Evolutionary conservation across 1,140 invertebrate genomes (phyloP).

Genomic region (Homarus americanus): DNA sequence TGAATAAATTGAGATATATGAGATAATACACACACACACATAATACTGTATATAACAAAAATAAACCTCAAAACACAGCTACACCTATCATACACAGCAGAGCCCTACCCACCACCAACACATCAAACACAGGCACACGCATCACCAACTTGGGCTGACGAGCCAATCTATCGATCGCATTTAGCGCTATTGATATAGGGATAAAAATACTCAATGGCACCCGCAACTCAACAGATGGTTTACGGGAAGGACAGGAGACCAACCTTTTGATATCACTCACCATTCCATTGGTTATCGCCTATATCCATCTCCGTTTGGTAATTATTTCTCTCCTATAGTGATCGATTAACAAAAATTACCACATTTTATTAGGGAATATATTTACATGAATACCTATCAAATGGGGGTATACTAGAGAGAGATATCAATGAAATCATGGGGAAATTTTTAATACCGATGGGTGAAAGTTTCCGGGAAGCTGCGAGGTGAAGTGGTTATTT

Average conservation of each 20-base stretch:
- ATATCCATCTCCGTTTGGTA: background rate
- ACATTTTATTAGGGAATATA: background rate
- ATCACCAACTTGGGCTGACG: background rate
- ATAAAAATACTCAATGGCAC: slow-evolving; percentile 32
- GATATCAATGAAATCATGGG: background rate
- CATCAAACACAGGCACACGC: no score
- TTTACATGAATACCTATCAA: background rate
- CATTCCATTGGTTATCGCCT: background rate
- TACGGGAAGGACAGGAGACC: background rate
- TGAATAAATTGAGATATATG: no score
- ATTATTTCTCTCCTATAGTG: no score
- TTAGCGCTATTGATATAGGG: background rate
- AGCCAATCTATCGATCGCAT: background rate
- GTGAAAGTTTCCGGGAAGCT: background rate
- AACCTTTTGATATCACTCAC: background rate
- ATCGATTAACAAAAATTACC: no score
- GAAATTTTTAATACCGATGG: background rate
- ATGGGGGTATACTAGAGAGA: background rate
- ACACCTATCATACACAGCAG: no score
- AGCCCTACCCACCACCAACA: no score
- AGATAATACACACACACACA: no score
- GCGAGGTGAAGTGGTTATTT: background rate
- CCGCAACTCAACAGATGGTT: slow-evolving; percentile 29
- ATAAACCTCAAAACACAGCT: no score
- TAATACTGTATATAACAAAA: no score